Percentiles rank a stretch among this genome's conserved stretches.
Evolutionary conservation across 2,888 invertebrate species (phyloP).

Genomic region (Dasysyrphus tricinctus): DNA sequence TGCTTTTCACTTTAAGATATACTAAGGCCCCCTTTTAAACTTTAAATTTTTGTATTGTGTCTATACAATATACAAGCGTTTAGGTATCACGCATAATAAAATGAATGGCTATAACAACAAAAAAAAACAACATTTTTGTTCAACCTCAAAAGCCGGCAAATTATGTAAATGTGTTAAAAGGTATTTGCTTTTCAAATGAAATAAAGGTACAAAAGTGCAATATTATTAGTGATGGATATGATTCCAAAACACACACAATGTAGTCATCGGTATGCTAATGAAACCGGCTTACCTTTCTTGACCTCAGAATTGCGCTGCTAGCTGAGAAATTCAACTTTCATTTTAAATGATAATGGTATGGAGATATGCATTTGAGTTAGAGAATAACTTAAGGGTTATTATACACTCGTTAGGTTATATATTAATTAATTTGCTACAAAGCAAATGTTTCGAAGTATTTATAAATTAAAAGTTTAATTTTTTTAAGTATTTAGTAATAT

Average conservation of each 20-base stretch:
- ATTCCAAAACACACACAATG: not conserved
- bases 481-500: no score
- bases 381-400: not conserved
- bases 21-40: not conserved
- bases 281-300: conserved; percentile 15
- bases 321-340: conserved; percentile 7
- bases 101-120: not conserved
- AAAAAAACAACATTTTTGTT: not conserved
- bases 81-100: not conserved
- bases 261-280: conserved; percentile 2
- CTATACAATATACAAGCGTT: not conserved
- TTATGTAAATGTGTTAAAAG: conserved; percentile 56
- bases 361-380: not conserved
- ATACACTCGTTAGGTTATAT: not conserved
- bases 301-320: not conserved
- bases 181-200: conserved; percentile 67
- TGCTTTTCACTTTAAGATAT: not conserved
- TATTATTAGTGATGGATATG: conserved; percentile 18
- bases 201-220: conserved; percentile 29
- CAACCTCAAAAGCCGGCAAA: conserved; percentile 47
- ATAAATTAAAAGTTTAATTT: no score
- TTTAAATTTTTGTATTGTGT: not conserved
- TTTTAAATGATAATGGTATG: not conserved
- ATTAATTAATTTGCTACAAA: not conserved
- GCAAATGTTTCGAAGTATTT: not conserved